Evolutionary conservation across 2,797 vertebrate species (phyloP).

Genomic region (Pipistrellus pipistrellus): DNA sequence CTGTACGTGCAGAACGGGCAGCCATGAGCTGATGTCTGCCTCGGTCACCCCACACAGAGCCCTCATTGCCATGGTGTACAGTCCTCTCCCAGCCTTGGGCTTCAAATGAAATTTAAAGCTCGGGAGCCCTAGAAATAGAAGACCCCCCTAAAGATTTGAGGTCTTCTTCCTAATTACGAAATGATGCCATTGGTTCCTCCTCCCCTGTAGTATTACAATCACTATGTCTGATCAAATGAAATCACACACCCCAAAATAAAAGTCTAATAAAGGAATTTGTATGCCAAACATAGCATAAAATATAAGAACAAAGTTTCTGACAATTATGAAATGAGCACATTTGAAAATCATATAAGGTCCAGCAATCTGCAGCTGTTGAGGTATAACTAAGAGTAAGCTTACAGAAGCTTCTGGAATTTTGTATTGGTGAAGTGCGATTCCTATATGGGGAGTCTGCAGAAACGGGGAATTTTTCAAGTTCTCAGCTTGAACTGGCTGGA

Average conservation of each 20-base stretch:
- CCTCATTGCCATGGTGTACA: slow-evolving; percentile 72
- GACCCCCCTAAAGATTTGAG: slow-evolving; percentile 41
- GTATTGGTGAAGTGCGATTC: not conserved
- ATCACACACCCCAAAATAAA: not conserved
- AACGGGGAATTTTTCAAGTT: not conserved
- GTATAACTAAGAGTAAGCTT: not conserved
- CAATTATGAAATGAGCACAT: not conserved
- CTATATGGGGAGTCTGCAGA: not conserved
- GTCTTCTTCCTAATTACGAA: slow-evolving; percentile 35
- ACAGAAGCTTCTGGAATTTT: not conserved
- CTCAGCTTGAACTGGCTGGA: slow-evolving; percentile 13
- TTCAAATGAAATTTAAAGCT: slow-evolving; percentile 81
- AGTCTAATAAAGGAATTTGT: not conserved
- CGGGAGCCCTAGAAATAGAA: slow-evolving; percentile 51
- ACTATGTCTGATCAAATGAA: slow-evolving; percentile 33
- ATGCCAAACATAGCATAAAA: slow-evolving; percentile 54
- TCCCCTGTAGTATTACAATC: slow-evolving; percentile 7
- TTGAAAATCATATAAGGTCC: not conserved
- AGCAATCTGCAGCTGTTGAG: not conserved
- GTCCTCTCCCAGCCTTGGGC: slow-evolving; percentile 61
- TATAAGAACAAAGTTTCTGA: not conserved
- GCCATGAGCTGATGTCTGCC: not conserved
- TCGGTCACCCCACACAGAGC: slow-evolving; percentile 69
- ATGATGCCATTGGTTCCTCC: not conserved
- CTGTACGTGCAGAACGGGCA: not conserved